Base-by-base conservation (phyloP, 2,113 vertebrate species). In the Festucalex cinctus region DNA sequence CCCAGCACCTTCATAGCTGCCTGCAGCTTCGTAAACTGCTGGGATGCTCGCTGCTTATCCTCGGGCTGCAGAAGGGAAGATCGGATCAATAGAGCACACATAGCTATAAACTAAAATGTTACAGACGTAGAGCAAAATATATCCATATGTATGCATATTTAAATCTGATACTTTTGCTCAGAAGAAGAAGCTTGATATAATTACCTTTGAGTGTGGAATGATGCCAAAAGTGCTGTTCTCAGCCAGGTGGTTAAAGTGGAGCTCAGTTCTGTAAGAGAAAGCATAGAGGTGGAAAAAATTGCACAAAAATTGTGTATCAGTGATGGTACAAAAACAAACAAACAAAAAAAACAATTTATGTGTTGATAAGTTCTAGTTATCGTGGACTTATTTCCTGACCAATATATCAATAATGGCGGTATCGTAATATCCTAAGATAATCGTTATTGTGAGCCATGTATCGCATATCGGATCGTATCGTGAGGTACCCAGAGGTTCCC, bases 1-100 rank as follows among this genome's bases (percentile, higher is more conserved):
- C 95, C 94, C 83, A 99, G 90, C 62, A 96, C 94, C 82, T 97
- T 98, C 97, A 99, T 96, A 79, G 97, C 96, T 0, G 96, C 91
- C 90, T 97, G 96, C 4, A 99, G 93, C 84, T 98, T 98, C 64
- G 91, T 94, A 84, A 99, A 98, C 87, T 97, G 95, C 83, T 98
- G 96, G 0, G 88, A 85, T 0, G 95, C 94, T 81, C 94, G 94
- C 92, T 99, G 97, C 76, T 98, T 98, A 75, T 99, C 97, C 60
- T 99, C 97, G 0, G 94, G 83, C 95, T 97, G 48, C 10, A 60
- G 12, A 17, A 62, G 9, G 63, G 1, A 22, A 66, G 5, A 76
- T 43, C n/a, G 76, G 7, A 69, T 57, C 51, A 75, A 35, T 70
- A 7, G 56, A 19, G 71, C 58, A 63, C 19, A 37, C 36, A 6